Evolutionary conservation across 2,888 invertebrate genomes (phyloP), one percentile per base, ranked within the genome.

Genomic region (Agonopterix arenella): DNA sequence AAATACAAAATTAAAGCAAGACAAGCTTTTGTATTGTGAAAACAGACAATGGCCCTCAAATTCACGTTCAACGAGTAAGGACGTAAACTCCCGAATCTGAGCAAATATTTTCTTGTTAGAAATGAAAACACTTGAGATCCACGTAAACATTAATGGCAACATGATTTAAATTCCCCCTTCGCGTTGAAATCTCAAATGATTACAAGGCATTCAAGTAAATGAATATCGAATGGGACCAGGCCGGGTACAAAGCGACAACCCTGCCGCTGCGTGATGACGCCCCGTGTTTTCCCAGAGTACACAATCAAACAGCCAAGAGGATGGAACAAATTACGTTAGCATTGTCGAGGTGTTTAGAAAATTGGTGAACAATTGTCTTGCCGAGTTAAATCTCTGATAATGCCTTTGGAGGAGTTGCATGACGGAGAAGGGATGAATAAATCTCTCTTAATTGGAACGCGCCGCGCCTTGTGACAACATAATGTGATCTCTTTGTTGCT

Each of bases 281-380:
- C 60, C 65, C 73, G 74, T 76, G 74, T 80, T 81, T 79, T 76
- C 76, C 64, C 68, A 75, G 70, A 67, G 74, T 74, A 84, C 80
- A 81, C 80, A 80, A 80, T 76, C 73, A 73, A 76, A 75, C 76
- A 78, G 68, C 71, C 70, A 69, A 77, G 75, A 76, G 74, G 77
- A 80, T 73, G 70, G 70, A 82, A 86, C 83, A 84, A 86, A 85
- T 84, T 83, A 80, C 73, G 70, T 66, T 62, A 74, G 76, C 77
- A 82, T 82, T 81, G 82, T 84, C 68, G 64, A 80, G 76, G 80
- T 83, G 84, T 84, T 84, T 84, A 80, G 81, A 82, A 84, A 84
- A 84, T 85, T 81, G 80, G 78, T 77, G 80, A 76, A 84, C 84
- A 85, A 84, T 82, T 79, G 78, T 79, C 76, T 74, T 76, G 73